phyloP scores from a whole-genome alignment of 2,888 invertebrate species.

The Ennomos fuscantarius region DNA sequence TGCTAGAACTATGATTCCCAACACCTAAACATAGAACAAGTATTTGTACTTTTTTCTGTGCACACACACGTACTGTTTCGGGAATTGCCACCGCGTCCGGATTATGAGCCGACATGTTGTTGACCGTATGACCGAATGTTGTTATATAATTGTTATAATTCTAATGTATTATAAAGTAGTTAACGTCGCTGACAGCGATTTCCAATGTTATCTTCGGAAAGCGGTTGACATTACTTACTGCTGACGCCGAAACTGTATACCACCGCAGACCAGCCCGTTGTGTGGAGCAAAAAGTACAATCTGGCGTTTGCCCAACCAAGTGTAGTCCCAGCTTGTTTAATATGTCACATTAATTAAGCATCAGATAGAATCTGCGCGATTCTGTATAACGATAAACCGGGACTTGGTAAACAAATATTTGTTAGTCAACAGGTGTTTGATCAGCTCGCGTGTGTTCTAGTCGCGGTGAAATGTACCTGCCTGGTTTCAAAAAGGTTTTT shows the following conservation, averaged over 20 bases:
- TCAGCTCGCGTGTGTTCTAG: conserved; percentile 16
- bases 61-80: too few species aligned
- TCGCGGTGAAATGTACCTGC: not conserved
- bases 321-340: conserved; percentile 72
- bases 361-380: conserved; percentile 71
- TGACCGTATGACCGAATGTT: too few species aligned
- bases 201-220: conserved; percentile 1
- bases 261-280: conserved; percentile 25
- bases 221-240: conserved; percentile 21
- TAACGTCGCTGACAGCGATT: too few species aligned
- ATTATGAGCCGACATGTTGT: too few species aligned
- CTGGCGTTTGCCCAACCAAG: conserved; percentile 78
- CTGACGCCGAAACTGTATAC: conserved; percentile 4
- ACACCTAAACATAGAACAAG: too few species aligned
- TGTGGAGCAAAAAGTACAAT: conserved; percentile 70
- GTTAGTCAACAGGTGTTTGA: conserved; percentile 46
- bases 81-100: too few species aligned
- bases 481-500: not conserved
- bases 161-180: too few species aligned
- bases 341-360: conserved; percentile 79
- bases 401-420: conserved; percentile 45
- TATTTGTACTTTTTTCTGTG: too few species aligned
- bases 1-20: too few species aligned
- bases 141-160: too few species aligned
- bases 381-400: conserved; percentile 32